Conservation (phyloP, 2,113 vertebrate genomes). For the Pseudolaguvia tuberculata region DNA sequence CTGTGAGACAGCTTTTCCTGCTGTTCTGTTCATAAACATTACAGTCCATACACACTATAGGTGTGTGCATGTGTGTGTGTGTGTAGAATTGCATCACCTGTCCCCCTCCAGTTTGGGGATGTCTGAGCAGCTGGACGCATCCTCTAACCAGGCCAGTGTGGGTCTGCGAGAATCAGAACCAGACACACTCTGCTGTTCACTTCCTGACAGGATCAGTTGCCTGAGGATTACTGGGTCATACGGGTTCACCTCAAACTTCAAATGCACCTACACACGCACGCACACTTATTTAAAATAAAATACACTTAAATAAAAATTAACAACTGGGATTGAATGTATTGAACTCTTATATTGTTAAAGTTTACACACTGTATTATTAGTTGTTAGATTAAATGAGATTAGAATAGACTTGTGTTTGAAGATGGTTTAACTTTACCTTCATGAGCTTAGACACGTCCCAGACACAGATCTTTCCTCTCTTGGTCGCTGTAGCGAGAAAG, state of each 20-base stretch:
- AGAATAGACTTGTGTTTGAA: too few relatives aligned
- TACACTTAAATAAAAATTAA: too few relatives aligned
- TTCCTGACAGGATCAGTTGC: conserved; percentile 81
- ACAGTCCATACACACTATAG: not conserved
- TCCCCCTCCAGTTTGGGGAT: conserved; percentile 98
- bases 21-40: not conserved
- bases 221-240: conserved; percentile 93
- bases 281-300: too few relatives aligned
- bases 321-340: too few relatives aligned
- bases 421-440: conserved; percentile 74
- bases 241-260: conserved; percentile 97
- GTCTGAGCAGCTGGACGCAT: conserved; percentile 93
- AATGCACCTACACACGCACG: conserved; percentile 78
- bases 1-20: not conserved
- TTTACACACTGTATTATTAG: too few relatives aligned
- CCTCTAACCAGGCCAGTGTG: conserved; percentile 91
- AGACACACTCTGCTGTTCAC: conserved; percentile 79
- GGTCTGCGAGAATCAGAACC: conserved; percentile 86
- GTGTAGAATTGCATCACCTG: conserved; percentile 69
- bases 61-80: not conserved
- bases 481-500: conserved; percentile 94
- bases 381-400: too few relatives aligned
- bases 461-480: conserved; percentile 94
- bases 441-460: conserved; percentile 99
- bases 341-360: too few relatives aligned